Evolutionary conservation across 2,113 vertebrate genomes (phyloP).

Genomic region (Gambusia affinis): DNA sequence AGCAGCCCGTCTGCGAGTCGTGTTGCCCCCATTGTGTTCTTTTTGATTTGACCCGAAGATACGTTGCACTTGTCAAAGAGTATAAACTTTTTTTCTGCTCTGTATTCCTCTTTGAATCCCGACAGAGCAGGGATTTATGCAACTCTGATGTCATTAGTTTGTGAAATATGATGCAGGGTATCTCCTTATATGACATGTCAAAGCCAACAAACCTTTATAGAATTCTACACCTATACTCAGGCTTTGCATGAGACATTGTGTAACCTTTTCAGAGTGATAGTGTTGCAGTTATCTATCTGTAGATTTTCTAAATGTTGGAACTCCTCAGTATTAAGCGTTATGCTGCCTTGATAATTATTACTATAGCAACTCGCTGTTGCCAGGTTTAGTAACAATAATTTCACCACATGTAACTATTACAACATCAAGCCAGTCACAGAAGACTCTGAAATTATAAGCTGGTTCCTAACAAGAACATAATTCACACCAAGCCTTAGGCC

Average conservation of each 20-base stretch:
- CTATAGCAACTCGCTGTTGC: conserved; percentile 45
- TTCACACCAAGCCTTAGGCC: conserved; percentile 35
- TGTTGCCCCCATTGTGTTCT: conserved; percentile 8
- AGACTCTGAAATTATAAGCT: conserved; percentile 14
- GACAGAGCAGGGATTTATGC: conserved; percentile 31
- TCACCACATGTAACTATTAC: conserved; percentile 1
- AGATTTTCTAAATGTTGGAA: conserved; percentile 40
- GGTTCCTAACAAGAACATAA: conserved; percentile 9
- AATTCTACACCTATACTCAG: conserved; percentile 40
- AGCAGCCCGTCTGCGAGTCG: conserved; percentile 4
- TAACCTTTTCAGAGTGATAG: conserved; percentile 8
- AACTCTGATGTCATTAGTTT: conserved; percentile 34
- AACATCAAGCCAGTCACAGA: conserved; percentile 6
- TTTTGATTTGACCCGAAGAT: conserved; percentile 6
- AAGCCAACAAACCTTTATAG: conserved; percentile 51
- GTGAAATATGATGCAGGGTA: conserved; percentile 3
- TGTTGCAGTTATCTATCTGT: conserved; percentile 41
- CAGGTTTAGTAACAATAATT: conserved; percentile 38
- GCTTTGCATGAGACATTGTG: conserved; percentile 30
- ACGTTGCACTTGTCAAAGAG: conserved; percentile 3
- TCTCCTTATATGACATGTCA: conserved; percentile 18
- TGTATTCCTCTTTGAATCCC: conserved; percentile 7
- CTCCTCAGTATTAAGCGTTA: conserved; percentile 45
- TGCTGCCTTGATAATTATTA: conserved; percentile 40
- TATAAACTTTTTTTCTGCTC: background rate